phyloP scores from a whole-genome alignment of 37 sponge, comb jelly and placozoan genomes.

The Mnemiopsis leidyi region DNA sequence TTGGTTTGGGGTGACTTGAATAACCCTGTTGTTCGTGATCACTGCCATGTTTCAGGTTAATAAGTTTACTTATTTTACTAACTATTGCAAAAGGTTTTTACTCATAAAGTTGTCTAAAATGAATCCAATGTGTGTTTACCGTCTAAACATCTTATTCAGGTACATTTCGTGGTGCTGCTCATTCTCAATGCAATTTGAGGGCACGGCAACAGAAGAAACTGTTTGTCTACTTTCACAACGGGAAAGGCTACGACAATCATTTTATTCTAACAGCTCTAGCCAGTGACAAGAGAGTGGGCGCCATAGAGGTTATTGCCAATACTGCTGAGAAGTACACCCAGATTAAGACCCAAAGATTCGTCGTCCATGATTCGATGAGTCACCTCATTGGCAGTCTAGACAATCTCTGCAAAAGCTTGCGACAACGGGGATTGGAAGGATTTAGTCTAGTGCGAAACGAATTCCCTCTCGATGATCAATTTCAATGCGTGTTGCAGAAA shows the following conservation, averaged over 20 bases:
- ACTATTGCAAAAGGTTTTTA: too few relatives aligned
- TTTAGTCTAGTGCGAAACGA: background rate
- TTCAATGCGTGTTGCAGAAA: background rate
- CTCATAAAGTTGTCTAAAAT: too few relatives aligned
- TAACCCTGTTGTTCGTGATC: background rate
- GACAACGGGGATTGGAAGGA: background rate
- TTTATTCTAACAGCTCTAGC: background rate
- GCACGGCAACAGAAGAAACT: background rate
- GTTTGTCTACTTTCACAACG: background rate
- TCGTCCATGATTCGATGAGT: background rate
- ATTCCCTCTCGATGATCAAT: background rate
- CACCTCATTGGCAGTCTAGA: background rate
- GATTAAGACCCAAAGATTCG: background rate
- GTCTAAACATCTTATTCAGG: too few relatives aligned
- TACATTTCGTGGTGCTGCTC: conserved; percentile 34
- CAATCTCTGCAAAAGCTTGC: background rate
- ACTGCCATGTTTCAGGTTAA: background rate
- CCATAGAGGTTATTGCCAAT: background rate
- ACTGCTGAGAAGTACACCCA: background rate
- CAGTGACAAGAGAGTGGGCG: background rate
- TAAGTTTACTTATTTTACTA: too few relatives aligned
- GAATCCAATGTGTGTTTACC: too few relatives aligned
- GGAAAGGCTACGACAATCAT: conserved; percentile 2
- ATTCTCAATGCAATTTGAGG: background rate
- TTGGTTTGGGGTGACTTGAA: background rate